Evolutionary conservation across 2,797 vertebrate species (phyloP).

Genomic region (Thaleichthys pacificus): DNA sequence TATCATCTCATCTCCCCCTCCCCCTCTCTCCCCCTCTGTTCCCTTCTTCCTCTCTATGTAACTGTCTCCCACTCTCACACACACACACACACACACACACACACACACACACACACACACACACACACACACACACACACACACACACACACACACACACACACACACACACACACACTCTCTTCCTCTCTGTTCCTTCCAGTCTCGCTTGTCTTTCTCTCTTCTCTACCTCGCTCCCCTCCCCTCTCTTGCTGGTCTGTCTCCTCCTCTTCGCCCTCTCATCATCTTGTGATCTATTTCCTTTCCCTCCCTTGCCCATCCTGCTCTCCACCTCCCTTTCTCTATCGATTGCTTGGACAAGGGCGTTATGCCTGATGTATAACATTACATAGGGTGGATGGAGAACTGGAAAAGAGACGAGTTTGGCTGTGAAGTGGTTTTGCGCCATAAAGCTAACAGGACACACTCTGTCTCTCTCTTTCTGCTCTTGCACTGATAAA

Average conservation of each 20-base stretch:
- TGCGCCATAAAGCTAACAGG: no score
- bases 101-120: not conserved
- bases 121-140: not conserved
- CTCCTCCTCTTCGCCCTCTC: not conserved
- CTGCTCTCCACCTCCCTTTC: not conserved
- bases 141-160: not conserved
- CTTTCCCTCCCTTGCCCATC: not conserved
- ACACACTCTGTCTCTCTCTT: no score
- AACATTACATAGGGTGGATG: not conserved
- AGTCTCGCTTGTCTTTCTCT: no score
- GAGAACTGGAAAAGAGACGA: not conserved
- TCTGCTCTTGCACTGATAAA: no score
- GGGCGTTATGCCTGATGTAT: slow-evolving; percentile 9
- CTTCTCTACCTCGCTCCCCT: not conserved
- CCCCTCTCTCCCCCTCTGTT: not conserved
- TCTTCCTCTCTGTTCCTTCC: not conserved
- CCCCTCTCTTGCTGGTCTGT: not conserved
- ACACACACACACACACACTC: not conserved
- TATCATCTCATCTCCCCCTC: not conserved
- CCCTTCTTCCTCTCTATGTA: not conserved
- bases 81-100: not conserved
- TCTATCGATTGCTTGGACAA: slow-evolving; percentile 1
- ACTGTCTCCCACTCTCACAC: not conserved
- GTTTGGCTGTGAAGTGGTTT: not conserved
- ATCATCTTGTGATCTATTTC: not conserved